Percentiles rank a stretch among this genome's conserved stretches.
Conservation (phyloP, 1,140 invertebrate genomes). For the Macrobrachium rosenbergii region DNA sequence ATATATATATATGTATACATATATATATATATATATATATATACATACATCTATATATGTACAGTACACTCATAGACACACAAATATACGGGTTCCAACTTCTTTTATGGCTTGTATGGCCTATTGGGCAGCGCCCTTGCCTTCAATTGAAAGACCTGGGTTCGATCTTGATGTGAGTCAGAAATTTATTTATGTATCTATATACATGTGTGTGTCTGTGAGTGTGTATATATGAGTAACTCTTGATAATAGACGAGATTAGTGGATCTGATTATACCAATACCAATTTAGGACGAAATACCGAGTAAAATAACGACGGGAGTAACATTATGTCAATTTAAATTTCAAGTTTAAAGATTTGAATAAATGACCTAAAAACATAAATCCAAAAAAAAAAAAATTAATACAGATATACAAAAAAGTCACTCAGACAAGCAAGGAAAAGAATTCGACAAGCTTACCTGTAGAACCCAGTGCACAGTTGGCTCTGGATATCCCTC, state of each 20-base stretch:
- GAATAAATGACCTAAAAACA: not conserved
- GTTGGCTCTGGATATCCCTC: conserved; percentile 70
- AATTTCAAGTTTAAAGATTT: too few species aligned
- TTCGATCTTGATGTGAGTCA: too few species aligned
- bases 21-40: conserved; percentile 20
- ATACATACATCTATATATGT: conserved; percentile 7
- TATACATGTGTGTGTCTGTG: not conserved
- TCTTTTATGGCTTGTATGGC: too few species aligned
- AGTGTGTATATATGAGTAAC: not conserved
- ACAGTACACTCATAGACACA: not conserved
- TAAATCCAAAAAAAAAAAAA: not conserved
- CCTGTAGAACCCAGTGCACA: conserved; percentile 71
- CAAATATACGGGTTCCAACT: too few species aligned
- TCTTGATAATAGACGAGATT: not conserved
- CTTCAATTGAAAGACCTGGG: too few species aligned
- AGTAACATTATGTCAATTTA: too few species aligned
- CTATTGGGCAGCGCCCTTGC: too few species aligned
- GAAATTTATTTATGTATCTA: conserved; percentile 6
- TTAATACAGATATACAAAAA: not conserved
- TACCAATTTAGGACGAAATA: not conserved
- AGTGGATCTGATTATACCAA: not conserved
- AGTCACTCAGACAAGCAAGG: not conserved
- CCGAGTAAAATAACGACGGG: too few species aligned
- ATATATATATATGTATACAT: conserved; percentile 1
- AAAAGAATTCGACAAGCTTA: conserved; percentile 1